A percentile compares a stretch with the other conserved stretches of the same genome.
These are phyloP conservation scores for Drosophila simulans DNA, from an alignment of 1,140 invertebrate species.

Conservation along the genomic window DNA sequence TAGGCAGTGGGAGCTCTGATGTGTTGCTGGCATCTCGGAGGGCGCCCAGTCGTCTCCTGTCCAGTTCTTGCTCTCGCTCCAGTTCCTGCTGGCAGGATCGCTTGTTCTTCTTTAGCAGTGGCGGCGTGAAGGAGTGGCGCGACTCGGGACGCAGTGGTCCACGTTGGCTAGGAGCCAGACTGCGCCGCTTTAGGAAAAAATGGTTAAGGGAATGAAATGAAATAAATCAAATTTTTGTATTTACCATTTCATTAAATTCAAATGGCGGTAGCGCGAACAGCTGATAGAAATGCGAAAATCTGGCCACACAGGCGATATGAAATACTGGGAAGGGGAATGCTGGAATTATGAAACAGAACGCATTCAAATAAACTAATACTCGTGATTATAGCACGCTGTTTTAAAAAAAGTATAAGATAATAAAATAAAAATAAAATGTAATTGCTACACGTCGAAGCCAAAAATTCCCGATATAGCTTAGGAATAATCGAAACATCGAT, in stretches of 20 bases:
- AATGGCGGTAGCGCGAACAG: conserved; percentile 17
- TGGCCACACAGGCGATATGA: not conserved
- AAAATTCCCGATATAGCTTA: not conserved
- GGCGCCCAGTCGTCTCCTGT: conserved; percentile 29
- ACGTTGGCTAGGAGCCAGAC: conserved; percentile 76
- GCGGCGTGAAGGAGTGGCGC: conserved; percentile 59
- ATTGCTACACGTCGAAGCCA: not conserved
- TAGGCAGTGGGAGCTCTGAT: conserved; percentile 33
- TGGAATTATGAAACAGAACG: too few species aligned
- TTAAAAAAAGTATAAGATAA: not conserved
- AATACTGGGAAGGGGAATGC: not conserved
- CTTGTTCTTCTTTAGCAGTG: conserved; percentile 74
- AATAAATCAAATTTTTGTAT: not conserved
- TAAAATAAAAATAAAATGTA: not conserved
- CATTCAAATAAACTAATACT: too few species aligned
- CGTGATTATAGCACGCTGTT: too few species aligned
- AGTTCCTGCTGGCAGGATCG: conserved; percentile 64
- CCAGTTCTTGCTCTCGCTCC: conserved; percentile 52
- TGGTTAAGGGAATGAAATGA: not conserved
- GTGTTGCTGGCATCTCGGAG: conserved; percentile 42
- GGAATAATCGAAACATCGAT: not conserved
- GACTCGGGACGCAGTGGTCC: conserved; percentile 30
- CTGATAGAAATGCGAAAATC: conserved; percentile 5
- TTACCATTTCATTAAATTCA: conserved; percentile 54
- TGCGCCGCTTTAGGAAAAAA: conserved; percentile 56